Evolutionary conservation across 2,113 vertebrate species (phyloP).

Genomic region (Chlorodrepanis virens): DNA sequence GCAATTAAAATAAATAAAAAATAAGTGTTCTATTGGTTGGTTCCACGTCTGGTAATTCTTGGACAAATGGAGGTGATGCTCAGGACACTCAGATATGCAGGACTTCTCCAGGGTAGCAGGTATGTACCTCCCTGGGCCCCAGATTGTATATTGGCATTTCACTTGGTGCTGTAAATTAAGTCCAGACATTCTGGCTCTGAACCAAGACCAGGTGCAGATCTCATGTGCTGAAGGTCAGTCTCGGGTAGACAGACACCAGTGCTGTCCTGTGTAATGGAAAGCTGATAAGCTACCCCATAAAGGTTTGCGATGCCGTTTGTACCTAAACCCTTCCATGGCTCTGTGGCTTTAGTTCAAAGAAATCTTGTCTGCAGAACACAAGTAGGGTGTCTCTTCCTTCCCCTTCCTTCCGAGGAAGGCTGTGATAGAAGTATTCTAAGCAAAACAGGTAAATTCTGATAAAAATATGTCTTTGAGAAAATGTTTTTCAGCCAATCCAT

Average conservation of each 20-base stretch:
- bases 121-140: background rate
- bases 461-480: background rate
- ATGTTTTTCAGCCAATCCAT: background rate
- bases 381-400: background rate
- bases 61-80: background rate
- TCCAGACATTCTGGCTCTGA: background rate
- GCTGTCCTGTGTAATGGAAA: background rate
- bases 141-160: background rate
- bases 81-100: background rate
- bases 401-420: background rate
- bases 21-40: background rate
- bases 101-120: background rate
- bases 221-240: rapidly evolving
- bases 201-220: background rate
- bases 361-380: background rate
- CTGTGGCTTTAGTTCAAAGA: background rate
- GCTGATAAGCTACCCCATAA: background rate
- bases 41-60: background rate
- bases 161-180: background rate
- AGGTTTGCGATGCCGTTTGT: background rate
- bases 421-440: background rate
- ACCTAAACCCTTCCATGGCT: background rate
- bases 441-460: background rate
- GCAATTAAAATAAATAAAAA: background rate
- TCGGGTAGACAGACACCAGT: rapidly evolving